phyloP scores from a whole-genome alignment of 2,113 vertebrate species.

The Dromas ardeola region DNA sequence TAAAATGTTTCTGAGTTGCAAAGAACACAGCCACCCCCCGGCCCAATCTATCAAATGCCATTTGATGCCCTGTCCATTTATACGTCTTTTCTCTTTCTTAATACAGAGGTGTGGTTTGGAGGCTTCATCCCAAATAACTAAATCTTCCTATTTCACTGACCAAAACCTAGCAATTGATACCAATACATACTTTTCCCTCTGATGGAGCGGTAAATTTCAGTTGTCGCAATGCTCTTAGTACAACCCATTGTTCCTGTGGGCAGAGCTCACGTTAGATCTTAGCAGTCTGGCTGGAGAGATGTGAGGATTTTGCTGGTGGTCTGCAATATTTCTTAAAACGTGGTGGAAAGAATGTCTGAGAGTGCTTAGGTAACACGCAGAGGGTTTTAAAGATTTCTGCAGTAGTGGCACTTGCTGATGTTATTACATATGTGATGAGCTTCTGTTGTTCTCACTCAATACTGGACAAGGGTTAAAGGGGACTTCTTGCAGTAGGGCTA shows the following conservation, averaged over 20 bases:
- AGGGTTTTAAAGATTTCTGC: not conserved
- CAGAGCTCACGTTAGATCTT: not conserved
- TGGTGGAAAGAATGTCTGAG: not conserved
- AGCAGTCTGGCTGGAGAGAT: not conserved
- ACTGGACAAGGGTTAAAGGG: not conserved
- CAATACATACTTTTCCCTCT: not conserved
- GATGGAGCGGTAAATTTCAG: not conserved
- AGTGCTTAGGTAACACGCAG: not conserved
- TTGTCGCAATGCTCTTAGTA: not conserved
- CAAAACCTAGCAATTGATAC: not conserved
- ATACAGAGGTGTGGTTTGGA: not conserved
- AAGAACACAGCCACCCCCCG: not conserved
- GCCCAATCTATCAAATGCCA: not conserved
- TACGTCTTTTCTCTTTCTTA: not conserved
- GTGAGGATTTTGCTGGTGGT: not conserved
- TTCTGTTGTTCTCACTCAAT: not conserved
- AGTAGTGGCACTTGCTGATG: not conserved
- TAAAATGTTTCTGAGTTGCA: not conserved
- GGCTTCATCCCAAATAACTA: not conserved
- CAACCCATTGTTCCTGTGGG: not conserved
- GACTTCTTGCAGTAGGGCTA: not conserved
- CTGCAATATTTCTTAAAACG: not conserved
- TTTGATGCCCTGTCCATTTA: not conserved
- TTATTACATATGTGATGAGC: not conserved
- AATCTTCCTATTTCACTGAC: not conserved